Evolutionary conservation across 2,113 vertebrate genomes (phyloP).

Genomic region (Antigone vipio): DNA sequence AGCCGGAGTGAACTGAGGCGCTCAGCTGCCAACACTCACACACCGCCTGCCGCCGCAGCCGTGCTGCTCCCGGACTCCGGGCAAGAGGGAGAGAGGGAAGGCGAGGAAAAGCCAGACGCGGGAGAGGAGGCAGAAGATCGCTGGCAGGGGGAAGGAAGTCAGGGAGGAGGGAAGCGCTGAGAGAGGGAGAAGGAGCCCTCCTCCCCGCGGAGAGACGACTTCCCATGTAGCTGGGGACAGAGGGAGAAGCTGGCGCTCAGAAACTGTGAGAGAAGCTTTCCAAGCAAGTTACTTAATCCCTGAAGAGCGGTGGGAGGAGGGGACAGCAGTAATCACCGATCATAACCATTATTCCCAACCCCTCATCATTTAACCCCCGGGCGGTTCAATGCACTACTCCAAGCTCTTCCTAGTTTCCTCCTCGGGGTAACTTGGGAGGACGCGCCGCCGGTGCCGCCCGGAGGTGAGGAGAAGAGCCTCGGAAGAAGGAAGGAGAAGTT

Average conservation of each 20-base stretch:
- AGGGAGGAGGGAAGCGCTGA: not conserved
- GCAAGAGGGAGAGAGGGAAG: not conserved
- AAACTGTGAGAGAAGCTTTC: constrained; percentile 58
- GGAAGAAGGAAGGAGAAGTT: constrained; percentile 41
- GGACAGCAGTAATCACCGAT: not conserved
- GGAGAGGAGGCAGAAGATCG: not conserved
- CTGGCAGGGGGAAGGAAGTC: not conserved
- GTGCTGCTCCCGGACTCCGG: not conserved
- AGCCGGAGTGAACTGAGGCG: constrained; percentile 45
- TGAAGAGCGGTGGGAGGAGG: constrained; percentile 8
- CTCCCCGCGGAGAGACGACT: constrained; percentile 26
- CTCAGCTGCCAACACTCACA: constrained; percentile 55
- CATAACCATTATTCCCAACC: not conserved
- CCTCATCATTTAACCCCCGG: not conserved
- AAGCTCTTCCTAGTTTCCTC: constrained; percentile 48
- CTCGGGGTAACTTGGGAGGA: constrained; percentile 45
- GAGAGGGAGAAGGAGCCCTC: not conserved
- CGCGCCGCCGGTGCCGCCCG: constrained; percentile 15
- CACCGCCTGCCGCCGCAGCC: constrained; percentile 27
- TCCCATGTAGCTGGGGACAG: constrained; percentile 27
- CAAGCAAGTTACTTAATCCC: constrained; percentile 52
- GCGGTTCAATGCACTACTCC: constrained; percentile 52
- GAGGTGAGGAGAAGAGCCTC: constrained; percentile 52
- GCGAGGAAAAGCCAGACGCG: not conserved
- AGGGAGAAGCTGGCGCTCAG: constrained; percentile 40